Evolutionary conservation across 2,113 vertebrate species (phyloP).

Genomic region (Danio rerio): DNA sequence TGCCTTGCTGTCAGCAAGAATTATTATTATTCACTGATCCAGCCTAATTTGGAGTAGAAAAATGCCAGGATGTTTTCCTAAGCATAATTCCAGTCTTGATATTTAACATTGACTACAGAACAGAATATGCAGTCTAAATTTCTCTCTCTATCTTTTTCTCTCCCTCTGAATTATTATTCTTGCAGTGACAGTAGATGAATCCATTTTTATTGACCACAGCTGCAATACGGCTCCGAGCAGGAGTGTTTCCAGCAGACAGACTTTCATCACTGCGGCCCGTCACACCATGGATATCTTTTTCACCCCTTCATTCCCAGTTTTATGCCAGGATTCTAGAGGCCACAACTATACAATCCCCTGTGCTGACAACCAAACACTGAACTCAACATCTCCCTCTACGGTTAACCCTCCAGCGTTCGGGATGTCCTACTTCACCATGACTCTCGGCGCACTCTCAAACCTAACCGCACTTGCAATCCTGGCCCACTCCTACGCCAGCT

Average conservation of each 20-base stretch:
- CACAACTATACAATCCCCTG: conserved; percentile 55
- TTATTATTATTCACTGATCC: neutral
- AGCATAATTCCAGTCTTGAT: neutral
- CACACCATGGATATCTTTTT: conserved; percentile 52
- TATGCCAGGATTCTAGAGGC: conserved; percentile 44
- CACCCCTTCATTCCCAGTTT: conserved; percentile 20
- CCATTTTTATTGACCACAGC: neutral
- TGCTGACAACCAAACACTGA: conserved; percentile 18
- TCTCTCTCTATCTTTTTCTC: neutral
- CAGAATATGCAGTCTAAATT: neutral
- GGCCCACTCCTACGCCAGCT: conserved; percentile 68
- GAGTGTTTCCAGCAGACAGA: neutral
- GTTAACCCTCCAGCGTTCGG: conserved; percentile 55
- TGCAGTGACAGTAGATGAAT: neutral
- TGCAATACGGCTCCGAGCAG: neutral
- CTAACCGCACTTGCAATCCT: conserved; percentile 80
- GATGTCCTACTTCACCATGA: conserved; percentile 84
- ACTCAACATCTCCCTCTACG: conserved; percentile 5
- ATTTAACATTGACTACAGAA: neutral
- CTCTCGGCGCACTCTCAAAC: conserved; percentile 81
- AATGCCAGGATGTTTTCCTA: neutral
- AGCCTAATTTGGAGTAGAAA: neutral
- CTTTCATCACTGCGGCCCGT: neutral
- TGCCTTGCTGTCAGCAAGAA: neutral
- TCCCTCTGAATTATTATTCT: neutral